Base-by-base conservation (phyloP, 2,888 invertebrate genomes). In the Drosophila flavopinicola region DNA sequence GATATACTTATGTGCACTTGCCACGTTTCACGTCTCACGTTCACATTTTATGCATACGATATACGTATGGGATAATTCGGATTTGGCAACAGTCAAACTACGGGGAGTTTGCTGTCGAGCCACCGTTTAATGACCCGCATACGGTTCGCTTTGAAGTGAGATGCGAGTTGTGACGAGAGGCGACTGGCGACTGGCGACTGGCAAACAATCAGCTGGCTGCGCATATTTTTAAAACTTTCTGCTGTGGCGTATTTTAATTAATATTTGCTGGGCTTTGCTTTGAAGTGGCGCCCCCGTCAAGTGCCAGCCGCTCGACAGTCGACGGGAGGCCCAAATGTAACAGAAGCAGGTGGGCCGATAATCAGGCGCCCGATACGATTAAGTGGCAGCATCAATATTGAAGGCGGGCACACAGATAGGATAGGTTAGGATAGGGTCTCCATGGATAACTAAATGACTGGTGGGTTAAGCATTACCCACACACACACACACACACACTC, bases 121-220 rank as follows among this genome's bases (percentile, higher is more conserved):
- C 59, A 56, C 42, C 65, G 61, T 59, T 85, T 78, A 85, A 87
- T 87, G 75, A 78, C 87, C 85, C 85, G 71, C 83, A 87, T 82
- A 61, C 29, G 52, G 25, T 13, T 6, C n/a, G 51, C 85, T 84
- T 86, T 84, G 78, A 84, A 74, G 64, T 83, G 24, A n/a, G 75
- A 78, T 72, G 60, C 65, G 51, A 29, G 7, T 13, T 41, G 23
- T 5, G 39, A 11, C 10, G 10, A 17, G 17, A 0, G 3, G 7
- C 10, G 13, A 27, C 39, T 44, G 30, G 41, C n/a, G 17, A 27
- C 9, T 6, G 2, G n/a, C 9, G 6, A 45, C 49, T 17, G 27
- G 9, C 24, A 42, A 2, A 37, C 30, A 49, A 44, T 61, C 29
- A 39, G 11, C 9, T 30, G 23, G 24, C 38, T 41, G 35, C 6